Base-by-base conservation (phyloP, 2,888 invertebrate species). In the Drosophila anomalipes region DNA sequence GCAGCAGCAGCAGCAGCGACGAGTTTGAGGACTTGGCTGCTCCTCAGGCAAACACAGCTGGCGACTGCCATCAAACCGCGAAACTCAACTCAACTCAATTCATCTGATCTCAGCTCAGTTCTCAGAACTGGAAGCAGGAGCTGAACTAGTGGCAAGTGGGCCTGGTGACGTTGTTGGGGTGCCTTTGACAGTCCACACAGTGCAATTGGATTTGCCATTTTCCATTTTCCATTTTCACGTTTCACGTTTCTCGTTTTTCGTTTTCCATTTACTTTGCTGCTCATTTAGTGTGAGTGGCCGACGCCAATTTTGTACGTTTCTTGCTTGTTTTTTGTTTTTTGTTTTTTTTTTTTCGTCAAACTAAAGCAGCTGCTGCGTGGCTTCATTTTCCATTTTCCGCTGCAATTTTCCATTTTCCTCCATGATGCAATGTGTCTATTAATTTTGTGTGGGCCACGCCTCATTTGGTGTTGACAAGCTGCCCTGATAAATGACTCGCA, bases 121-220 rank as follows among this genome's bases (percentile, higher is more conserved):
- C 57, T 51, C 26, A 37, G 30, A 14, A 14, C 6, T 16, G 2
- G 12, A 9, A 10, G 10, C n/a, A 41, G 12, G 7, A 37, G 37
- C 26, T 28, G 26, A 49, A 51, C 44, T 22, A 19, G 22, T 9
- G 19, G 26, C 22, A 56, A 35, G 28, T 35, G 60, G 10, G 62
- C 56, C 81, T 69, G 73, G 74, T 78, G 74, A 77, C 69, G 74
- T 65, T 63, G 4, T 47, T 26, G 14, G 39, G 67, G 10, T 41
- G 64, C 77, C 76, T 80, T 84, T 81, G 89, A 85, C 83, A 84
- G 74, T 61, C 60, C 71, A 67, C 80, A 81, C 71, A 82, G 69
- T 72, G 87, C 77, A 90, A 89, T 90, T 90, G 90, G 90, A 87
- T 90, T 90, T 66, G 69, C 57, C 51, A 69, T 68, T 80, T 80